Base-by-base conservation (phyloP, 2,113 vertebrate genomes). In the Crotophaga sulcirostris region DNA sequence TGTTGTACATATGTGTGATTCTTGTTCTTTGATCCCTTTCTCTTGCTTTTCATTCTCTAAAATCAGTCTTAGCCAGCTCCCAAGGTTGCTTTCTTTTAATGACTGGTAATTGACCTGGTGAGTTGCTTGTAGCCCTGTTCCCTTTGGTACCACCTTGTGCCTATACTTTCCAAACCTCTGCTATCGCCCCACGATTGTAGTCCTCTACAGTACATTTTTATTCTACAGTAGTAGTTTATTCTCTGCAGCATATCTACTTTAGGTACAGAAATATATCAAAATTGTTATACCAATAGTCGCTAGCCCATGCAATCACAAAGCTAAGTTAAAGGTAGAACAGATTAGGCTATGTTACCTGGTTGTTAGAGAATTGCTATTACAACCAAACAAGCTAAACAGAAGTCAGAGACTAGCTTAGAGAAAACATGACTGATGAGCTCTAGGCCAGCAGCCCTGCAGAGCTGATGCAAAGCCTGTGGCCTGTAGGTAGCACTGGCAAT, bases 231-330 rank as follows among this genome's bases (percentile, higher is more conserved):
- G 36, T n/a, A 47, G 5, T n/a, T 83, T 31, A 15, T 55, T 73
- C 40, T 64, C 38, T 84, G 34, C 19, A 52, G 33, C 84, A 18
- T 33, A 64, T 18, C 2, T 54, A 21, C n/a, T 36, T 42, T 5
- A 74, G 47, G 16, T 62, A 78, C 21, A 64, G 52, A 85, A 63
- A 49, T 45, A 25, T 2, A 67, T 55, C 5, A 51, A 1, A 75
- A 45, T 26, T 47, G 0, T 55, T 75, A 25, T 12, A 29, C 4
- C 0, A 1, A 4, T 44, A 67, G n/a, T 47, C n/a, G 34, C 9
- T 54, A 55, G 47, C 34, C n/a, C 3, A 3, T 64, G 26, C 23
- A 80, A 18, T 64, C 49, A 49, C 17, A 47, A 15, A 68, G 15
- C 33, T 33, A 31, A 42, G 5, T 45, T 64, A 59, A 55, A 70